Conservation (phyloP, 1,140 invertebrate species). For the Bemisia tabaci region DNA sequence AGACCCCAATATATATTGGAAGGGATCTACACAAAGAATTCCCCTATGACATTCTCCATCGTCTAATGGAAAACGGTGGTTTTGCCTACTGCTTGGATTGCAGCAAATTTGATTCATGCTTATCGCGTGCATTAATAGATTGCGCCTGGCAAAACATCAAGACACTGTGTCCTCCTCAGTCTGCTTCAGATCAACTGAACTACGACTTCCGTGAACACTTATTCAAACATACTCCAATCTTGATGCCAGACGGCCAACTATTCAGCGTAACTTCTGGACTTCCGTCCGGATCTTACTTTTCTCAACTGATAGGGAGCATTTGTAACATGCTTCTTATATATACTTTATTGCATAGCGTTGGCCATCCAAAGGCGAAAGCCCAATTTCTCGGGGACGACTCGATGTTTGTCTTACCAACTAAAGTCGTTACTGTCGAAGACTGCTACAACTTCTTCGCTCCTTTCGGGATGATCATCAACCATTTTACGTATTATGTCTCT, state of each 20-base stretch:
- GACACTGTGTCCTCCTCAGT: background rate
- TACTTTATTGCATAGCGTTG: no score
- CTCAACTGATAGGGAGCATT: background rate
- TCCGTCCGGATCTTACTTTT: background rate
- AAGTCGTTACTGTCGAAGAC: no score
- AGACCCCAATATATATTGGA: background rate
- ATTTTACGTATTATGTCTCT: no score
- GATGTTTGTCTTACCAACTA: no score
- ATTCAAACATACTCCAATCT: background rate
- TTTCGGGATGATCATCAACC: no score
- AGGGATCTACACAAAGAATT: background rate
- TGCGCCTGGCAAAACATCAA: background rate
- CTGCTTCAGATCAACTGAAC: background rate
- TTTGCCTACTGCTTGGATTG: background rate
- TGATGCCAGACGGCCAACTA: background rate
- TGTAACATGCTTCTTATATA: background rate
- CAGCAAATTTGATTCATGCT: background rate
- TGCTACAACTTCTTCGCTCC: no score
- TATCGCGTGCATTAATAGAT: background rate
- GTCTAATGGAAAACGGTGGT: background rate
- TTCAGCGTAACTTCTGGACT: background rate
- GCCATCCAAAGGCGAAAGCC: no score
- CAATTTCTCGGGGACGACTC: no score
- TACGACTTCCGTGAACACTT: background rate
- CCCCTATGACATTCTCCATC: background rate